Evolutionary conservation across 2,888 invertebrate genomes (phyloP).

Genomic region (Pharmacophagus antenor): DNA sequence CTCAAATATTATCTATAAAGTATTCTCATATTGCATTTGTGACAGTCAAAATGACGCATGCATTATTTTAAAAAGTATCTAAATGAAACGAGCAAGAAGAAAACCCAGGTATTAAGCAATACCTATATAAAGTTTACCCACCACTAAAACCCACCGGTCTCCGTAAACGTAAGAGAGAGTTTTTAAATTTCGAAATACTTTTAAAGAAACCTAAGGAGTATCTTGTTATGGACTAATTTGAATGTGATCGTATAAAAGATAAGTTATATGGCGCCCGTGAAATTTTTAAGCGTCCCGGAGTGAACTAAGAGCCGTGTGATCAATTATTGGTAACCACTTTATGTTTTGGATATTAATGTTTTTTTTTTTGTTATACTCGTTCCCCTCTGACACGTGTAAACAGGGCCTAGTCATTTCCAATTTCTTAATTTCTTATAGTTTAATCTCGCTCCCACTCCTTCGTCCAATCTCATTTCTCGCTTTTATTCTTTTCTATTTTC

Average conservation of each 20-base stretch:
- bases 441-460: too few species aligned
- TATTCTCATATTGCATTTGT: neutral
- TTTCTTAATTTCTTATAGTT: too few species aligned
- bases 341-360: too few species aligned
- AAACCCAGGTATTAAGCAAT: neutral
- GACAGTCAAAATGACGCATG: neutral
- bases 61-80: neutral
- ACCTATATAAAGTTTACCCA: neutral
- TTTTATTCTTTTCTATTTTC: too few species aligned
- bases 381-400: too few species aligned
- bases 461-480: too few species aligned
- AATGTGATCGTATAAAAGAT: neutral
- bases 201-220: neutral
- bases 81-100: neutral
- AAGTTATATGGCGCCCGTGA: neutral
- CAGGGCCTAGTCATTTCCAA: too few species aligned
- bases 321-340: too few species aligned
- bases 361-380: too few species aligned
- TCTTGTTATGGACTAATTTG: neutral
- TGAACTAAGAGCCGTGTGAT: too few species aligned
- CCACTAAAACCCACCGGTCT: slow-evolving; percentile 2
- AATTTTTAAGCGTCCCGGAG: too few species aligned
- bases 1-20: neutral
- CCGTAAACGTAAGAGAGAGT: slow-evolving; percentile 17
- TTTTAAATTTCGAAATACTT: neutral